Evolutionary conservation across 64 coral and sea anemone genomes (phyloP), one percentile per base, ranked within the genome.

Genomic region (Porites australiensis): DNA sequence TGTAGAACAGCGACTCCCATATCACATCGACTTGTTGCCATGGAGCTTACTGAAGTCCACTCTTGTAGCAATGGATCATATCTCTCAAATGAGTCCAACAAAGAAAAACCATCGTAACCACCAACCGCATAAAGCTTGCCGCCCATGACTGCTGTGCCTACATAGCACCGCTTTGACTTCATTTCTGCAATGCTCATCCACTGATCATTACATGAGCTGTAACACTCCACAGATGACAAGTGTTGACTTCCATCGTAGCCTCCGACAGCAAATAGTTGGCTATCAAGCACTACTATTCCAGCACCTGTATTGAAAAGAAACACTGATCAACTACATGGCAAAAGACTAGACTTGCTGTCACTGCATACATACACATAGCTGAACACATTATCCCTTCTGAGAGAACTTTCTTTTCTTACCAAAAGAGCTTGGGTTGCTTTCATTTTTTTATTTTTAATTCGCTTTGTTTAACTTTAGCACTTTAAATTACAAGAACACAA

Each of bases 241-340:
- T 98, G 96, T 87, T 98, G 94, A 8, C 87, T 90, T 50, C 96
- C 96, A 58, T 98, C 96, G 52, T 96, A 98, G 5, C 96, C 96
- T 82, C 96, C 96, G 48, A 98, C 47, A 23, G 91, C 96, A 59
- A 88, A 98, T 16, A 98, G 76, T 74, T 98, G 96, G 46, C 94
- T 87, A 60, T 96, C 90, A 48, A 98, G 68, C 46, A 92, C 93
- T 57, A 94, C 77, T 59, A 98, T 89, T 1, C 96, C 96, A 70
- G 96, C 96, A 16, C 96, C 96, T 98, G 57, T 9, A 69, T 57
- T 72, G 52, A 70, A 51, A 94, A 87, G 46, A 66, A 72, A 5
- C 0, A 54, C 47, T 9, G 71, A 43, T 44, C 44, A 74, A 13
- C 8, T 71, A 71, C 20, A n/a, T 71, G 21, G 68, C 6, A 23